A percentile compares a stretch with the other conserved stretches of the same genome.
Evolutionary conservation across 2,888 invertebrate genomes (phyloP).

Genomic region (Tryphoninae sp.): DNA sequence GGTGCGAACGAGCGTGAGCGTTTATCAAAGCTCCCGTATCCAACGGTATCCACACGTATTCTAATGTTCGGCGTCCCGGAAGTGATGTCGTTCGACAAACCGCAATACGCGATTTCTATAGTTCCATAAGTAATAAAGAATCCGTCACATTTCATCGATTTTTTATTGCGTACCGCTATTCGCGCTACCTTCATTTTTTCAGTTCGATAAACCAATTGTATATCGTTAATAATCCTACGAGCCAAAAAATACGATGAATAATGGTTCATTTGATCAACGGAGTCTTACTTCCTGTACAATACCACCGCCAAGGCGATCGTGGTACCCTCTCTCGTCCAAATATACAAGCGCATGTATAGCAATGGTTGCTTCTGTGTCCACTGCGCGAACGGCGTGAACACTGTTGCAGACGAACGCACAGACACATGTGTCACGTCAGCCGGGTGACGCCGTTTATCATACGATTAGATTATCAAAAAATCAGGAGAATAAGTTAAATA

Average conservation of each 20-base stretch:
- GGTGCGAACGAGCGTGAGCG: neutral
- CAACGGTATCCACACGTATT: neutral
- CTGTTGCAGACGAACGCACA: neutral
- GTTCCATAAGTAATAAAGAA: neutral
- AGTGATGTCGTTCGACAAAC: neutral
- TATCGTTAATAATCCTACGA: neutral
- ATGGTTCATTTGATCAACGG: slow-evolving; percentile 14
- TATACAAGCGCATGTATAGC: neutral
- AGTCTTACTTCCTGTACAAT: slow-evolving; percentile 1
- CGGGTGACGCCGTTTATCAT: neutral
- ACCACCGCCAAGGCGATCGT: neutral
- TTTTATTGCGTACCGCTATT: neutral
- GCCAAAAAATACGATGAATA: slow-evolving; percentile 1
- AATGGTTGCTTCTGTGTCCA: neutral
- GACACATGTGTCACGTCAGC: slow-evolving; percentile 12
- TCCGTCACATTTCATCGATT: neutral
- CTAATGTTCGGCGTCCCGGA: neutral
- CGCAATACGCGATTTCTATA: neutral
- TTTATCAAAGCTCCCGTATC: neutral
- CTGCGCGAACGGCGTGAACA: neutral
- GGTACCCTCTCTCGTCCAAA: slow-evolving; percentile 1
- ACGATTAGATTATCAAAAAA: neutral
- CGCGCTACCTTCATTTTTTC: neutral
- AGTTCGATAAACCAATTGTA: neutral
- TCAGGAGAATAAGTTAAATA: neutral